Evolutionary conservation across 2,113 vertebrate genomes (phyloP).

Genomic region (Lontra canadensis): DNA sequence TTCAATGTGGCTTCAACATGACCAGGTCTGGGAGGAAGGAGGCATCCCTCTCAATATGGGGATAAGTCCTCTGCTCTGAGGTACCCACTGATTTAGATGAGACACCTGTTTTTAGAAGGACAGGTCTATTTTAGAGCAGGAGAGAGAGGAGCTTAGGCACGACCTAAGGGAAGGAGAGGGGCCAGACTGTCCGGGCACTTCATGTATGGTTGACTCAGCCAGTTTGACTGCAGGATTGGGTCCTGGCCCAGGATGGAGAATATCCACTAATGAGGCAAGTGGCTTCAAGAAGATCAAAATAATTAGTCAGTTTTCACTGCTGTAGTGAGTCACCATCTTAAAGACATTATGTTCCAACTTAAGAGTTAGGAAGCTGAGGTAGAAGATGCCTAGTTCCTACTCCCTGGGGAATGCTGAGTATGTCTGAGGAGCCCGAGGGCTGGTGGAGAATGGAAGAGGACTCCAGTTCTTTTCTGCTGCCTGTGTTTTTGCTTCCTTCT

Average conservation of each 20-base stretch:
- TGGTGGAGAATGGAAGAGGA: constrained; percentile 52
- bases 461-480: neutral
- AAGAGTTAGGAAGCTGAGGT: constrained; percentile 57
- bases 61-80: neutral
- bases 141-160: neutral
- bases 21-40: neutral
- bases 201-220: neutral
- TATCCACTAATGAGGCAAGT: constrained; percentile 57
- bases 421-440: constrained; percentile 58
- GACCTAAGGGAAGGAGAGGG: neutral
- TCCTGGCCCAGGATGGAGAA: constrained; percentile 45
- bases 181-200: neutral
- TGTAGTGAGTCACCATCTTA: constrained; percentile 78
- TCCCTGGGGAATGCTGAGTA: constrained; percentile 48
- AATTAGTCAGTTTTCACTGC: constrained; percentile 61
- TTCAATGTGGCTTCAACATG: neutral
- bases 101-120: neutral
- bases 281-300: constrained; percentile 68
- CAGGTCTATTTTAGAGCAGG: neutral
- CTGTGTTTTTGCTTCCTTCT: neutral
- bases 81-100: neutral
- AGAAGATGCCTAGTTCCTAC: constrained; percentile 58
- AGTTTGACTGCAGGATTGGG: constrained; percentile 21
- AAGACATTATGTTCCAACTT: constrained; percentile 75
- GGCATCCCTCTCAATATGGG: neutral